A percentile compares a stretch with the other conserved stretches of the same genome.
These are phyloP conservation scores for Caloenas nicobarica DNA, from an alignment of 2,113 vertebrate genomes.

Conservation along the genomic window DNA sequence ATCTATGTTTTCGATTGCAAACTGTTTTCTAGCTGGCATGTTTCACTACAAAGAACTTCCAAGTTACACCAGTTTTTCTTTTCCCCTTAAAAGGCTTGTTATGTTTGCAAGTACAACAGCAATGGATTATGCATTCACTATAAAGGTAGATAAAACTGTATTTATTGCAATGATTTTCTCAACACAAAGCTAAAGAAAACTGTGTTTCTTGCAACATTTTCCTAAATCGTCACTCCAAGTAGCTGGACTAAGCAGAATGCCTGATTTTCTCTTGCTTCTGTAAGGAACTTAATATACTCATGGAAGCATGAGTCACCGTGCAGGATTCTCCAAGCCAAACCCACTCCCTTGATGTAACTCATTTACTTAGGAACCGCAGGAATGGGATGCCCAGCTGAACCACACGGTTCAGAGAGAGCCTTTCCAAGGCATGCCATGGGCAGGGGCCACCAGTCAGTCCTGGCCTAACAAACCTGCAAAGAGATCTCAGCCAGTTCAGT, in stretches of 20 bases:
- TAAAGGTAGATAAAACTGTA: background rate
- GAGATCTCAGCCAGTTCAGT: background rate
- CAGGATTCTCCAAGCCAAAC: slow-evolving; percentile 4
- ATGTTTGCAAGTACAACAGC: background rate
- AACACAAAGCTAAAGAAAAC: background rate
- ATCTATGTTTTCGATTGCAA: background rate
- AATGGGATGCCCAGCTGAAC: background rate
- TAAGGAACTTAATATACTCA: background rate
- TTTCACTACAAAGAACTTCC: background rate
- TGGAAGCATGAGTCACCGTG: slow-evolving; percentile 10
- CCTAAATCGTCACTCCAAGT: background rate
- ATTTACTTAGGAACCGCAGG: background rate
- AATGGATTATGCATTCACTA: background rate
- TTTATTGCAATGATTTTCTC: background rate
- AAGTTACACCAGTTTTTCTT: background rate
- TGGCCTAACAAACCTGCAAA: background rate
- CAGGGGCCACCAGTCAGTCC: background rate
- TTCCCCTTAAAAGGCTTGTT: background rate
- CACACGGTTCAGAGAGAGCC: background rate
- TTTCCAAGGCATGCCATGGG: background rate
- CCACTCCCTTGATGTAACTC: background rate
- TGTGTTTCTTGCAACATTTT: background rate
- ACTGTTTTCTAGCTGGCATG: background rate
- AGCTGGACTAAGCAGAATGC: background rate
- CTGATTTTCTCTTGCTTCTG: background rate